These are phyloP conservation scores for Melanotus villosus DNA, from an alignment of 2,888 invertebrate genomes.

Conservation along the genomic window DNA sequence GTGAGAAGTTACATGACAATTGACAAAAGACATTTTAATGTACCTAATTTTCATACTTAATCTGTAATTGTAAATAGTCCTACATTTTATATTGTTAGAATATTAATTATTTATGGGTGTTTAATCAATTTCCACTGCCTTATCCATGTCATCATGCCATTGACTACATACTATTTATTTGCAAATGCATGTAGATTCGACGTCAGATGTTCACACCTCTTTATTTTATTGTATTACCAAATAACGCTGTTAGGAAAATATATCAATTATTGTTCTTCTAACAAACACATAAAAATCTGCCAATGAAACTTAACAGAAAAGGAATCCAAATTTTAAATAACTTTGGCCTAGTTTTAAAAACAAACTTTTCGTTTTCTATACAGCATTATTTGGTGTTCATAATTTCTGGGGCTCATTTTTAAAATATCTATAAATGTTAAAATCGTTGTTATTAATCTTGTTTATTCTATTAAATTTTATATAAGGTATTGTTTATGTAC, in stretches of 20 bases:
- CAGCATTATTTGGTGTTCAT: conserved; percentile 47
- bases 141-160: conserved; percentile 62
- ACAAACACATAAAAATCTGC: background rate
- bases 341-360: too few species aligned
- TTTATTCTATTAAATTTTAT: conserved; percentile 68
- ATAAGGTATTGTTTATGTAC: conserved; percentile 64
- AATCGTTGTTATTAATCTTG: conserved; percentile 67
- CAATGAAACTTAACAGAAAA: too few species aligned
- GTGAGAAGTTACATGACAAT: conserved; percentile 52
- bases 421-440: conserved; percentile 63
- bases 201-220: conserved; percentile 16
- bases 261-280: background rate
- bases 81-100: conserved; percentile 62
- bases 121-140: conserved; percentile 63
- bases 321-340: too few species aligned
- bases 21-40: conserved; percentile 63
- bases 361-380: too few species aligned
- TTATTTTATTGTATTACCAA: background rate
- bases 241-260: background rate
- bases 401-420: conserved; percentile 55
- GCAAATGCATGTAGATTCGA: conserved; percentile 35
- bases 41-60: conserved; percentile 66
- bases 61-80: conserved; percentile 61
- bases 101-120: conserved; percentile 61
- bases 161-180: conserved; percentile 49